A percentile compares a stretch with the other conserved stretches of the same genome.
These are phyloP conservation scores for Sigmodon hispidus DNA, from an alignment of 2,113 vertebrate genomes.

Conservation along the genomic window DNA sequence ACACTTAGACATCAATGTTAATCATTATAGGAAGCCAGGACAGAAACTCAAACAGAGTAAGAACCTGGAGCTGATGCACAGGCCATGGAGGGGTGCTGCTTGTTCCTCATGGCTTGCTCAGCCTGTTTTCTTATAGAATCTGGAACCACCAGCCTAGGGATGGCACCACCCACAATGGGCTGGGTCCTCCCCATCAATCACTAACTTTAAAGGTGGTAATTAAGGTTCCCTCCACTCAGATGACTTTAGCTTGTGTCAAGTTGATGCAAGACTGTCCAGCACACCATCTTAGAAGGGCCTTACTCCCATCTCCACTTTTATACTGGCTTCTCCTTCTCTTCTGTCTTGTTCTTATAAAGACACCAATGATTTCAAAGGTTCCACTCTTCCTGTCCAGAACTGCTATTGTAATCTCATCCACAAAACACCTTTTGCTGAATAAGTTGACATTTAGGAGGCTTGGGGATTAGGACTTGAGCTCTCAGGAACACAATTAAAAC, in stretches of 20 bases:
- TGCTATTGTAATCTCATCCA: background rate
- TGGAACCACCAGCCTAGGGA: background rate
- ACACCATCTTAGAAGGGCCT: background rate
- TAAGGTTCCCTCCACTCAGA: background rate
- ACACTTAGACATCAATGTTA: background rate
- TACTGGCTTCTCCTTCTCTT: background rate
- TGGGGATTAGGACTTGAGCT: background rate
- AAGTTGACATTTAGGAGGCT: background rate
- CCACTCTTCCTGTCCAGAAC: background rate
- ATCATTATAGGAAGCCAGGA: background rate
- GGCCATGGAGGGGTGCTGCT: background rate
- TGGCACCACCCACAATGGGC: background rate
- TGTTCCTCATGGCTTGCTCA: background rate
- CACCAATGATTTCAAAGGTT: background rate
- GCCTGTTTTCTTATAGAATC: background rate
- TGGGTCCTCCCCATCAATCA: background rate
- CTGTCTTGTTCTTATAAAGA: background rate
- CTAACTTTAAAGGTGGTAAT: background rate
- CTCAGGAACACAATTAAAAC: background rate
- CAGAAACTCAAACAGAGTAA: background rate
- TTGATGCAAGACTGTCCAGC: background rate
- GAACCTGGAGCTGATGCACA: background rate
- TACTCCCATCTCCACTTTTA: background rate
- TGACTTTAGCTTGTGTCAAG: background rate
- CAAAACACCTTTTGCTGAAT: background rate